Percentiles rank a stretch among this genome's conserved stretches.
phyloP scores from a whole-genome alignment of 2,113 vertebrate species.

The Notiomystis cincta region DNA sequence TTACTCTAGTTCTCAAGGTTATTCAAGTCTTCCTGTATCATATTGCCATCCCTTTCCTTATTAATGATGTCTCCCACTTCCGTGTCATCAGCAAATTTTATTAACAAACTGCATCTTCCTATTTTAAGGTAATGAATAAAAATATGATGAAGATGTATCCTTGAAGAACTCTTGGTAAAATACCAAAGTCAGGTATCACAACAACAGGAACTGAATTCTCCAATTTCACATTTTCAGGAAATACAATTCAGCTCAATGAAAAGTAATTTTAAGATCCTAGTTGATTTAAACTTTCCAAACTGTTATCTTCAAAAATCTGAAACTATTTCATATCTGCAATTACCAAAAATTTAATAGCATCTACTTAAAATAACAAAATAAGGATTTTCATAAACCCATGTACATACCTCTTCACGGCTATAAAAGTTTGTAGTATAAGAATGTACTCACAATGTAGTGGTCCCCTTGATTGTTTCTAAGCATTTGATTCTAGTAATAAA shows the following conservation, averaged over 20 bases:
- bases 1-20: constrained; percentile 9
- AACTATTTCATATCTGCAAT: neutral
- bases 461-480: neutral
- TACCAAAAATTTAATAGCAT: neutral
- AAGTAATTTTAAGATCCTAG: neutral
- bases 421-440: neutral
- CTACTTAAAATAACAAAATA: neutral
- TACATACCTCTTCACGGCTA: neutral
- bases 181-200: neutral
- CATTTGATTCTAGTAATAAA: neutral
- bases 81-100: constrained; percentile 1
- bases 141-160: neutral
- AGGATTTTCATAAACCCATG: neutral
- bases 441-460: neutral
- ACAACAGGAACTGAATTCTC: neutral
- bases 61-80: constrained; percentile 11
- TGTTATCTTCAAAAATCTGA: neutral
- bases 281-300: neutral
- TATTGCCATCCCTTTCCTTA: neutral
- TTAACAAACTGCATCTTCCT: neutral
- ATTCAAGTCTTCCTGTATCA: neutral
- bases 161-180: neutral
- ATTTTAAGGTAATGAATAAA: constrained; percentile 15
- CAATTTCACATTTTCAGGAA: neutral
- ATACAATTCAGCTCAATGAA: neutral